Conservation (phyloP, 2,797 vertebrate species). For the Gila robusta region DNA sequence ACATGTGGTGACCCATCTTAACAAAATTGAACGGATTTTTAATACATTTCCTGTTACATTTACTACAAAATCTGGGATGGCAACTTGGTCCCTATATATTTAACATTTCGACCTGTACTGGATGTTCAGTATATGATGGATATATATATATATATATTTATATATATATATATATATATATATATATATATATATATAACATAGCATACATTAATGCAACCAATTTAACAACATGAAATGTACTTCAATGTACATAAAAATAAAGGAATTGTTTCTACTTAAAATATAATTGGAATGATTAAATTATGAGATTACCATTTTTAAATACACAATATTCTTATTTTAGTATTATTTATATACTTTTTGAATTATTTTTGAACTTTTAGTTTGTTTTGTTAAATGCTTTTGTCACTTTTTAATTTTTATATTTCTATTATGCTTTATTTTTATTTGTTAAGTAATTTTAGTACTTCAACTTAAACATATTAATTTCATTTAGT, state of each 20-base stretch:
- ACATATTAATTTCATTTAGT: not conserved
- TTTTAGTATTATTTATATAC: not conserved
- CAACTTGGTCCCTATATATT: not conserved
- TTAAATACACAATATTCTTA: not conserved
- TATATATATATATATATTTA: no score
- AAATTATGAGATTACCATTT: not conserved
- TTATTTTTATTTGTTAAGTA: not conserved
- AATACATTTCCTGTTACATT: constrained; percentile 2
- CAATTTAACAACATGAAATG: not conserved
- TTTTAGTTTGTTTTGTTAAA: not conserved
- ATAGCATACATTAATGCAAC: not conserved
- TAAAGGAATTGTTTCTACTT: not conserved
- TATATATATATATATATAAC: no score
- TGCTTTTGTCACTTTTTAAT: not conserved
- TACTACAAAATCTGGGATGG: not conserved
- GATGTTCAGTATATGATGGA: not conserved
- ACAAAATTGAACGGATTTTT: not conserved
- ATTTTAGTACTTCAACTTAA: not conserved
- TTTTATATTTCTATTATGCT: not conserved
- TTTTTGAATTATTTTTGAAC: not conserved
- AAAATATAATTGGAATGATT: not conserved
- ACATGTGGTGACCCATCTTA: not conserved
- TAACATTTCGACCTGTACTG: not conserved
- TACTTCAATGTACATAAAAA: not conserved
- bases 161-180: no score